Base-by-base conservation (phyloP, 2,888 invertebrate genomes). In the Ischnura elegans region DNA sequence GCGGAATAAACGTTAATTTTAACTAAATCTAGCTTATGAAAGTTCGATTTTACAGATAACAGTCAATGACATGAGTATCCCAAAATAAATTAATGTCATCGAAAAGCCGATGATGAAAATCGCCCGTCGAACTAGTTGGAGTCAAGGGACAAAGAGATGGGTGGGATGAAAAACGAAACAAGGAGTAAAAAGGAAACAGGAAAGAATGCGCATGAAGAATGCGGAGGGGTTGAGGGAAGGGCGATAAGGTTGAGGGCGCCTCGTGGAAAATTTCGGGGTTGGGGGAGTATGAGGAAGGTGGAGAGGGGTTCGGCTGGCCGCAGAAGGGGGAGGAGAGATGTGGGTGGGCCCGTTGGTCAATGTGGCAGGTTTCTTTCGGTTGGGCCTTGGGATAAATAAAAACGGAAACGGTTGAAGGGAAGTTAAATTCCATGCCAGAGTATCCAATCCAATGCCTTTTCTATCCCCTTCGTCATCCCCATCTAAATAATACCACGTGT, bases 401-500 rank as follows among this genome's bases (percentile, higher is more conserved):
- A 76, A 25, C 76, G 76, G 76, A 76, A 76, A 76, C n/a, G 61
- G 61, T n/a, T n/a, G n/a, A n/a, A n/a, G n/a, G n/a, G n/a, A n/a
- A n/a, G n/a, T n/a, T n/a, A n/a, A n/a, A n/a, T n/a, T n/a, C n/a
- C n/a, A n/a, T n/a, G n/a, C n/a, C n/a, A n/a, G n/a, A n/a, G n/a
- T n/a, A n/a, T n/a, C n/a, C n/a, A n/a, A n/a, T n/a, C n/a, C n/a
- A n/a, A n/a, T n/a, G n/a, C n/a, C n/a, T n/a, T n/a, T n/a, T n/a
- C n/a, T n/a, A n/a, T n/a, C n/a, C n/a, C n/a, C n/a, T n/a, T n/a
- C n/a, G n/a, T n/a, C n/a, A n/a, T n/a, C n/a, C n/a, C n/a, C n/a
- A n/a, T n/a, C n/a, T n/a, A n/a, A n/a, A n/a, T n/a, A n/a, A n/a
- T n/a, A n/a, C n/a, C n/a, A n/a, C n/a, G n/a, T n/a, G n/a, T n/a